These are phyloP conservation scores for Prosopocoilus inquinatus DNA, from an alignment of 2,888 invertebrate species.

Conservation along the genomic window DNA sequence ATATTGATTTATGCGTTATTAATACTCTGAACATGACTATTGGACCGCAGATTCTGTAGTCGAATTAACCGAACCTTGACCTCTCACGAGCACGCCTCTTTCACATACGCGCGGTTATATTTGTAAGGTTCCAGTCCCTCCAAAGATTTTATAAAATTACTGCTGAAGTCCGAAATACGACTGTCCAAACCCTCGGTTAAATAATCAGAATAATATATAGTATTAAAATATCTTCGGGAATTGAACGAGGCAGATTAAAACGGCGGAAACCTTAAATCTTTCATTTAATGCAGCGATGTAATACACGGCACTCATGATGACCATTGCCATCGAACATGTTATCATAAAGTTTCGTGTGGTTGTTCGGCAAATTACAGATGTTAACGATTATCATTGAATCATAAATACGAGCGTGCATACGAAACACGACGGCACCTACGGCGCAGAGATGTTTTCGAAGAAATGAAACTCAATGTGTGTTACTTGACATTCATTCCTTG, in stretches of 20 bases:
- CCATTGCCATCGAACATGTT: conserved; percentile 25
- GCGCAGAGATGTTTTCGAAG: conserved; percentile 32
- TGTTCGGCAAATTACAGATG: conserved; percentile 35
- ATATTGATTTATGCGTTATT: background rate
- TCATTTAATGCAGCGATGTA: conserved; percentile 17
- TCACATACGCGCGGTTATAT: background rate
- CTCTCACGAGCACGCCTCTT: conserved; percentile 12
- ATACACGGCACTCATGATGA: conserved; percentile 15
- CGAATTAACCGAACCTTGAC: conserved; percentile 12
- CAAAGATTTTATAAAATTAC: too few species aligned
- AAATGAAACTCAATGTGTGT: conserved; percentile 21
- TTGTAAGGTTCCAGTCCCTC: too few species aligned
- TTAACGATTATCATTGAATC: conserved; percentile 36
- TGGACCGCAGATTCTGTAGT: conserved; percentile 1
- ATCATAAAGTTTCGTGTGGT: conserved; percentile 28
- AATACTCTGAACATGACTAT: background rate
- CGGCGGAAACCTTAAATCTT: conserved; percentile 13
- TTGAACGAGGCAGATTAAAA: background rate
- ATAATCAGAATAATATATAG: too few species aligned
- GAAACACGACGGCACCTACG: conserved; percentile 35
- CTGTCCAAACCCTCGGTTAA: too few species aligned
- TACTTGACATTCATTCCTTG: background rate
- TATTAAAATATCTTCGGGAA: background rate
- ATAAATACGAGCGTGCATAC: conserved; percentile 35
- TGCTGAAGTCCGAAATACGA: too few species aligned